These are phyloP conservation scores for Drosophila insularis DNA, from an alignment of 1,140 invertebrate species.

Conservation along the genomic window DNA sequence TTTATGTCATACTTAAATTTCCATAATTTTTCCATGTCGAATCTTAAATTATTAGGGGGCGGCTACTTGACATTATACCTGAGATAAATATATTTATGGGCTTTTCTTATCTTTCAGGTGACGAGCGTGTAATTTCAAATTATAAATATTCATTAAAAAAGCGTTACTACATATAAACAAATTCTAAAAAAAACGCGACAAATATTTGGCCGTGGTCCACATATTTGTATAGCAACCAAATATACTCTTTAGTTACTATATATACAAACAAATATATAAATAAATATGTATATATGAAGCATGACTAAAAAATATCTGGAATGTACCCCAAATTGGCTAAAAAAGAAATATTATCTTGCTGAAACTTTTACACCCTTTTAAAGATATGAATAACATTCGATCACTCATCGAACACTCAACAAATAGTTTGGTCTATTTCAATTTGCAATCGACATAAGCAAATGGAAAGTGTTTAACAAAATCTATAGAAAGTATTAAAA, in stretches of 20 bases:
- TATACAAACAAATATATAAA: conserved; percentile 17
- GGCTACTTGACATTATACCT: too few species aligned
- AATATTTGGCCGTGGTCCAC: conserved; percentile 2
- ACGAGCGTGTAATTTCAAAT: too few species aligned
- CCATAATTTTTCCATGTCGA: too few species aligned
- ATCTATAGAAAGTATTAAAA: not conserved
- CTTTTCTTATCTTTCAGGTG: too few species aligned
- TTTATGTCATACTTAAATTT: too few species aligned
- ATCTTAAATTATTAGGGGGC: too few species aligned
- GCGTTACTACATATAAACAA: not conserved
- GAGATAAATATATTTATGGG: too few species aligned
- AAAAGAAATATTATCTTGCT: not conserved
- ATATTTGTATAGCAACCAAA: not conserved
- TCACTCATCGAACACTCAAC: not conserved
- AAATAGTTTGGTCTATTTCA: not conserved
- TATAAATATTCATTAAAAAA: too few species aligned
- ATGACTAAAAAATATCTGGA: not conserved
- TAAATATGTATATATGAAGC: conserved; percentile 26
- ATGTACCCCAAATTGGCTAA: not conserved
- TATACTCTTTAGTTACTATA: conserved; percentile 24
- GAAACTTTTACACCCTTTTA: not conserved
- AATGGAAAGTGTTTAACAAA: not conserved
- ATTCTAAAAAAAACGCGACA: not conserved
- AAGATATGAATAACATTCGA: not conserved
- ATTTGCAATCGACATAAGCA: not conserved